Evolutionary conservation across 2,113 vertebrate genomes (phyloP).

Genomic region (Cichladusa arquata): DNA sequence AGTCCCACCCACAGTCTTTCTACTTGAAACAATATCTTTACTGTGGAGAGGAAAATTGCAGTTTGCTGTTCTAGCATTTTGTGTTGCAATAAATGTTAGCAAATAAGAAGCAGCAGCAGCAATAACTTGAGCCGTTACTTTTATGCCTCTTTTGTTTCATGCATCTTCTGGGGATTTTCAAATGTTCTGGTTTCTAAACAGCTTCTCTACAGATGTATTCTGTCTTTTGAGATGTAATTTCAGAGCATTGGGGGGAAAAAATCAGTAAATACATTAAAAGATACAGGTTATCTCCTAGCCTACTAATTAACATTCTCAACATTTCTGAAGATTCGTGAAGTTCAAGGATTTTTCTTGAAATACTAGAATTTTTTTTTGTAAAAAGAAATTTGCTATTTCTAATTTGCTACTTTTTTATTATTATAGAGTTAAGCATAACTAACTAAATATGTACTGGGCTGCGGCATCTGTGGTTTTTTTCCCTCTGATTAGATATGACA

Average conservation of each 20-base stretch:
- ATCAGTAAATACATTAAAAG: neutral
- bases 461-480: constrained; percentile 45
- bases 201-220: neutral
- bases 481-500: constrained; percentile 55
- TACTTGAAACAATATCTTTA: neutral
- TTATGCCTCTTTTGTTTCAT: neutral
- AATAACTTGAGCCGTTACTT: neutral
- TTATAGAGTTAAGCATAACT: constrained; percentile 48
- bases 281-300: neutral
- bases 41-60: neutral
- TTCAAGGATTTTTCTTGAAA: constrained; percentile 29
- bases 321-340: neutral
- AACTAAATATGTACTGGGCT: constrained; percentile 26
- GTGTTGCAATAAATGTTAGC: neutral
- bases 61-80: neutral
- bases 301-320: neutral
- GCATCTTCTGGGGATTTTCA: neutral
- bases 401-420: neutral
- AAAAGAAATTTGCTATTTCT: constrained; percentile 3
- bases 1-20: neutral
- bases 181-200: neutral
- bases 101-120: neutral
- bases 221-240: neutral
- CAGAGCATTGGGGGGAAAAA: neutral
- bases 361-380: neutral